Conservation (phyloP, 2,888 invertebrate genomes). For the Sphaeridia pumilis region DNA sequence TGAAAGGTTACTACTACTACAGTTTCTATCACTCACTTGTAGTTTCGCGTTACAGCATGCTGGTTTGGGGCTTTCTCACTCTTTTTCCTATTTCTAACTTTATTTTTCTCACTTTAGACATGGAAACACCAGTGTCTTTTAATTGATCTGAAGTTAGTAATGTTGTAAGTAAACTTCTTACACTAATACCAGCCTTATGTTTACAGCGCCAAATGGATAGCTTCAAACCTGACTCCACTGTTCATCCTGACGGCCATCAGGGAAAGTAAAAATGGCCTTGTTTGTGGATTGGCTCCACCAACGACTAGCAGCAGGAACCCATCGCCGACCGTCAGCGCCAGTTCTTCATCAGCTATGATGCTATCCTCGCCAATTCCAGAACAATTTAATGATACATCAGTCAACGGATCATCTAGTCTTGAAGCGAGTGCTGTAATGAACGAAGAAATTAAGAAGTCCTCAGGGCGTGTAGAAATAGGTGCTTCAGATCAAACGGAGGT, state of each 20-base stretch:
- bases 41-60: too few relatives aligned
- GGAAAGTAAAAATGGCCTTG: slow-evolving; percentile 18
- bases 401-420: too few relatives aligned
- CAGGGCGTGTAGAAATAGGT: too few relatives aligned
- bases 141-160: neutral
- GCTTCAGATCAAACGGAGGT: too few relatives aligned
- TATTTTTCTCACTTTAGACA: neutral
- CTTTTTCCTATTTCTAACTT: neutral
- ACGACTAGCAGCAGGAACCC: neutral
- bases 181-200: too few relatives aligned
- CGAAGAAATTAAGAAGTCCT: too few relatives aligned
- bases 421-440: too few relatives aligned
- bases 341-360: too few relatives aligned
- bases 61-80: neutral
- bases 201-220: slow-evolving; percentile 32
- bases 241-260: slow-evolving; percentile 28
- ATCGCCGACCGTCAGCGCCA: neutral
- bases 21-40: slow-evolving; percentile 2
- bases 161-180: too few relatives aligned
- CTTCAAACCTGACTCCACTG: slow-evolving; percentile 30
- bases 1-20: slow-evolving; percentile 28
- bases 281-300: neutral
- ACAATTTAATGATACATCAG: too few relatives aligned
- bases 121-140: neutral
- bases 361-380: too few relatives aligned